A percentile compares a stretch with the other conserved stretches of the same genome.
Conservation (phyloP, 2,888 invertebrate species). For the Diploptera punctata region DNA sequence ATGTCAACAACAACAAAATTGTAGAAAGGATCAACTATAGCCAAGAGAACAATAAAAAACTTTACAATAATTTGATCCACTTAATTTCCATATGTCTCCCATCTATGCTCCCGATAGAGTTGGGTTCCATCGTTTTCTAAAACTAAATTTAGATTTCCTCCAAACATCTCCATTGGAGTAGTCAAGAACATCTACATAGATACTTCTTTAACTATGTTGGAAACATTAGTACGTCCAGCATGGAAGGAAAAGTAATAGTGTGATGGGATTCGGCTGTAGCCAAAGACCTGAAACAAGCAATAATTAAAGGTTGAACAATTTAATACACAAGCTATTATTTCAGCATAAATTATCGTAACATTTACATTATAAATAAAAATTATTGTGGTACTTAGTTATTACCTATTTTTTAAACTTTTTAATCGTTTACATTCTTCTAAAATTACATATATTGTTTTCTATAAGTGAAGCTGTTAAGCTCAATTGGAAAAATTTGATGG, state of each 20-base stretch:
- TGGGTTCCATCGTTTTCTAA: background rate
- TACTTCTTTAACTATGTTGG: background rate
- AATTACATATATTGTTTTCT: background rate
- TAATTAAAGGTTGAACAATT: background rate
- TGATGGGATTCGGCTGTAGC: background rate
- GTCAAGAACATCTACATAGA: background rate
- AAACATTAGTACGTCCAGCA: background rate
- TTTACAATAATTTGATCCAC: background rate
- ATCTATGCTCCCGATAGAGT: background rate
- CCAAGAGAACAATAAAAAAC: background rate
- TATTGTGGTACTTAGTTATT: background rate
- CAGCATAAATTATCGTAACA: background rate
- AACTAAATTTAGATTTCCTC: background rate
- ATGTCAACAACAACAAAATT: background rate
- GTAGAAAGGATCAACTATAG: background rate
- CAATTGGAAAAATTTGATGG: constrained; percentile 9
- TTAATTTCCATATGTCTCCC: background rate
- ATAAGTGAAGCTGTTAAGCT: constrained; percentile 3
- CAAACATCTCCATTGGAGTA: background rate
- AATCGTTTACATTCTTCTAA: background rate
- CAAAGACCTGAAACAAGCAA: background rate
- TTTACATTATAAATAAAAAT: background rate
- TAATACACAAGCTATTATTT: background rate
- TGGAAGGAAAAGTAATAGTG: background rate
- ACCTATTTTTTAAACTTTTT: background rate